Evolutionary conservation across 1,140 invertebrate genomes (phyloP).

Genomic region (Eueides isabella): DNA sequence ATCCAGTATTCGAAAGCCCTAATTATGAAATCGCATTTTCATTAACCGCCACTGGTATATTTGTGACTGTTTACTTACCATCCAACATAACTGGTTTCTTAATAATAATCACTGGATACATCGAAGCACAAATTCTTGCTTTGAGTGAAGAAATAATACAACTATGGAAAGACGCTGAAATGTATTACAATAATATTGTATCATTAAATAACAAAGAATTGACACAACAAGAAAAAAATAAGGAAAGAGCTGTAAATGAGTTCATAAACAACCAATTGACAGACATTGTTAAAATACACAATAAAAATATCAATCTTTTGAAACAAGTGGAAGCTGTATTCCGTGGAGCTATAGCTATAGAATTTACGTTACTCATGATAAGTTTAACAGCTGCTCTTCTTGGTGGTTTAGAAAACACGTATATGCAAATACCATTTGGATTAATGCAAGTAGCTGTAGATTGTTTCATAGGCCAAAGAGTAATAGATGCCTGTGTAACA

Average conservation of each 20-base stretch:
- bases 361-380: constrained; percentile 51
- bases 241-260: constrained; percentile 12
- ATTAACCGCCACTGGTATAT: constrained; percentile 42
- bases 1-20: constrained; percentile 57
- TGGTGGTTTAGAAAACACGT: constrained; percentile 61
- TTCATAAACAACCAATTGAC: constrained; percentile 33
- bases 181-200: constrained; percentile 33
- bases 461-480: constrained; percentile 58
- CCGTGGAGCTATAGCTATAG: constrained; percentile 51
- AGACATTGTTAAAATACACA: constrained; percentile 48
- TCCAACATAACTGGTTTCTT: constrained; percentile 53
- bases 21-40: constrained; percentile 57
- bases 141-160: constrained; percentile 51
- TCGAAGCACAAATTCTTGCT: constrained; percentile 58
- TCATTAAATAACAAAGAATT: neutral
- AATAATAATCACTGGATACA: constrained; percentile 56
- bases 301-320: constrained; percentile 47
- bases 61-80: constrained; percentile 31
- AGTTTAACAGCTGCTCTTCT: constrained; percentile 56
- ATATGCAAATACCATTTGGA: constrained; percentile 56
- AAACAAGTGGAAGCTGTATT: constrained; percentile 48
- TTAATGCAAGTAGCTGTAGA: constrained; percentile 58
- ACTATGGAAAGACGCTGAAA: constrained; percentile 55
- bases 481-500: constrained; percentile 50
- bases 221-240: neutral